Evolutionary conservation across 2,888 invertebrate species (phyloP), one percentile per base, ranked within the genome.

Genomic region (Gasteruption jaculator): DNA sequence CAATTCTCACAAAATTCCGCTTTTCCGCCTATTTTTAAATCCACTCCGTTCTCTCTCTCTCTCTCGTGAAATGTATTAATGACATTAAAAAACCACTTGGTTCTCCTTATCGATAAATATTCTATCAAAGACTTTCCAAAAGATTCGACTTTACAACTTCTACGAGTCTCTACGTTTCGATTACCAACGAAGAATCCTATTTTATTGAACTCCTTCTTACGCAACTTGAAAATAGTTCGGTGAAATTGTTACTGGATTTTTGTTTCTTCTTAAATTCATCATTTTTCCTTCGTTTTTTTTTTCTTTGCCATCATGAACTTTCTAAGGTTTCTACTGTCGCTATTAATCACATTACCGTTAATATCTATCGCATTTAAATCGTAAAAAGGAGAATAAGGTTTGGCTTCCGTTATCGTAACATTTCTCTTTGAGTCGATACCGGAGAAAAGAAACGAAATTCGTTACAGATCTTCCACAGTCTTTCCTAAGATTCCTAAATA

Each of bases 391-490:
- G 38, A 43, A 36, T 39, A 35, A 5, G n/a, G 5, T 26, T 12
- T 26, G 11, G 26, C n/a, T 5, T 26, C 8, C 11, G n/a, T 5
- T 12, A 22, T 6, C 25, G 11, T 20, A 22, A 12, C 21, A 35
- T 35, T 24, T 25, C 22, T 25, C 14, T 12, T 6, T 19, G 21
- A 7, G 22, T 21, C 21, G 15, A 34, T n/a, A 49, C 46, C 50
- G 49, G 48, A 48, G 50, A 53, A 54, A 54, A 44, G 48, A 50
- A 53, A 49, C 50, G 53, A 32, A 52, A 48, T 55, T 58, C 60
- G 58, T 54, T 63, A 63, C 63, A 63, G 60, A 53, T 63, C 63
- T 63, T 63, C 61, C 63, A 60, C 45, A 52, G 53, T 54, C 56
- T 49, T 49, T 53, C 58, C 51, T 57, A 54, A 38, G 11, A 15